phyloP scores from a whole-genome alignment of 2,797 vertebrate species.

The Fringilla coelebs region DNA sequence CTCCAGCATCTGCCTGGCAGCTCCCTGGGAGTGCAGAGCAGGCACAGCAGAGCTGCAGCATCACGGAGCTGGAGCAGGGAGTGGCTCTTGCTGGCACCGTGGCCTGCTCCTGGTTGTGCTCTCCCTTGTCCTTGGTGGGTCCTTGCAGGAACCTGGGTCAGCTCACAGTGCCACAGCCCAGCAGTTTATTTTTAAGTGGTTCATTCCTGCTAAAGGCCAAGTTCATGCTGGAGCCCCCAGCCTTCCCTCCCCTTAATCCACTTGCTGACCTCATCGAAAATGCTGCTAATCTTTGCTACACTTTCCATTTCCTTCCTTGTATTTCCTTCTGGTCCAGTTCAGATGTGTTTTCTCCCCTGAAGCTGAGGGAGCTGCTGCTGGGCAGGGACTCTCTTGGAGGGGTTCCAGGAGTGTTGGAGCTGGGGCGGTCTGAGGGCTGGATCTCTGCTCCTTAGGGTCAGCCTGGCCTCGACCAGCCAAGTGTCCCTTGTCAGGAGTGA shows the following conservation, averaged over 20 bases:
- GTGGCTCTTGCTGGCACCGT: not conserved
- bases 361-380: not conserved
- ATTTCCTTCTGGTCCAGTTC: not conserved
- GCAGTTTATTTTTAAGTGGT: not conserved
- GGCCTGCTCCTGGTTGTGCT: not conserved
- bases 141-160: rapidly evolving
- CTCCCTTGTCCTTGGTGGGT: not conserved
- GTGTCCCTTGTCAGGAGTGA: not conserved
- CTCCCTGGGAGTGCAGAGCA: not conserved
- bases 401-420: not conserved
- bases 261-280: not conserved
- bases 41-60: not conserved
- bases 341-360: not conserved
- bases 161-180: not conserved
- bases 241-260: not conserved
- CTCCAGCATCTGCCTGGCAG: not conserved
- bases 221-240: not conserved
- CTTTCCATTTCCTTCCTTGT: not conserved
- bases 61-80: rapidly evolving
- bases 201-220: not conserved
- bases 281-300: not conserved
- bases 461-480: not conserved
- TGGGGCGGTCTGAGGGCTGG: not conserved
- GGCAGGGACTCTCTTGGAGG: not conserved
- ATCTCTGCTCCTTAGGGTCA: not conserved